Base-by-base conservation (phyloP, 2,888 invertebrate genomes). In the Adelphocoris suturalis region DNA sequence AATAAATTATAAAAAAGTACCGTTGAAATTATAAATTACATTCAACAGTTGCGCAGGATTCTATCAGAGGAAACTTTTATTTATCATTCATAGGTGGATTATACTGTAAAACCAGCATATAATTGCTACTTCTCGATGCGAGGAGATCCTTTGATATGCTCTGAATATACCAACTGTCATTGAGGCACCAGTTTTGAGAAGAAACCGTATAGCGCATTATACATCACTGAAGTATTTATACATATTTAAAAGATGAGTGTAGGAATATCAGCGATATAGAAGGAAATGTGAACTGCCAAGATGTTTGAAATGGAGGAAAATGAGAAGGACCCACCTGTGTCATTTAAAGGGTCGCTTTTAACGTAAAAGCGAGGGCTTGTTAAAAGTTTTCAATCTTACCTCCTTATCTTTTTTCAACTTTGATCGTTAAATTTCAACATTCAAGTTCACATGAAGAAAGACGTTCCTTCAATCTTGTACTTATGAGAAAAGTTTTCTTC, bases 391-490 rank as follows among this genome's bases (percentile, higher is more conserved):
- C n/a, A 28, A 13, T 80, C 27, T 28, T 37, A 37, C 23, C 81
- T 23, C n/a, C 23, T 46, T 81, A 46, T 48, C 81, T 48, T 81
- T 19, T 48, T 48, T 81, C 48, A 81, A 81, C 81, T 81, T 81
- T 81, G 47, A 48, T 81, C 81, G 81, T 81, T 81, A 81, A 48
- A 81, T 81, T 81, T 81, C 81, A 81, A 16, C 81, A 81, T 81
- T 81, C 81, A 48, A 81, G 81, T 81, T 81, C 81, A 47, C 81
- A 46, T 48, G 81, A 81, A 48, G 81, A 47, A 81, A 81, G 81
- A 81, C 16, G 28, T 81, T 19, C 19, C 48, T 81, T 81, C 81
- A n/a, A n/a, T 48, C 19, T 81, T 48, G 28, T n/a, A 13, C 46
- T 48, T 47, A 81, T 81, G 81, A 81, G 48, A 81, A 48, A 81